phyloP scores from a whole-genome alignment of 2,888 invertebrate genomes.

The Ornithoptera priamus region DNA sequence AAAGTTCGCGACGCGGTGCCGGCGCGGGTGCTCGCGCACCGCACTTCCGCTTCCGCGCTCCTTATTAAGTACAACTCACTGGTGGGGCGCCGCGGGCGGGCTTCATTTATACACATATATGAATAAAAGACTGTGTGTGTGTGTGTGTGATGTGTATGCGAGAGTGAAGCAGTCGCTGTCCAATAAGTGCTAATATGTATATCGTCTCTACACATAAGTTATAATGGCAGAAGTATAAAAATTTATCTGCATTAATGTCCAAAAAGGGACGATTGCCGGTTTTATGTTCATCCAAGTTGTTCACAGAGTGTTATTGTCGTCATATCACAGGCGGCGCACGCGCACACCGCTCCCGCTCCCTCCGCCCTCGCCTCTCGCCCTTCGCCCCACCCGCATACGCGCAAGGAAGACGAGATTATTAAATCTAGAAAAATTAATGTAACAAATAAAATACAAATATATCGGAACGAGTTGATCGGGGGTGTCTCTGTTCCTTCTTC shows the following conservation, averaged over 20 bases:
- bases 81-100: neutral
- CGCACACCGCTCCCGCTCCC: too few species aligned
- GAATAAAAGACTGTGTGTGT: too few species aligned
- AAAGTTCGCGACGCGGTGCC: neutral
- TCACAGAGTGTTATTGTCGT: slow-evolving; percentile 62
- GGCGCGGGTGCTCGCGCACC: neutral
- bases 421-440: slow-evolving; percentile 36
- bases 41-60: neutral
- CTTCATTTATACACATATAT: too few species aligned
- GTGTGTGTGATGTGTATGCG: too few species aligned
- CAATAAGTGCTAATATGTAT: too few species aligned
- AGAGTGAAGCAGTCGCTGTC: too few species aligned
- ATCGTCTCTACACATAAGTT: too few species aligned
- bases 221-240: too few species aligned
- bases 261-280: too few species aligned
- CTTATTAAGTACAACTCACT: slow-evolving; percentile 6
- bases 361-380: slow-evolving; percentile 26
- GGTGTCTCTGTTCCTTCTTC: neutral
- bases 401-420: slow-evolving; percentile 66
- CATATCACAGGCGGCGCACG: slow-evolving; percentile 59
- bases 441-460: slow-evolving; percentile 53
- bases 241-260: too few species aligned
- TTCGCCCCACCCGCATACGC: slow-evolving; percentile 46
- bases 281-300: too few species aligned
- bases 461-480: slow-evolving; percentile 18